phyloP scores from a whole-genome alignment of 2,888 invertebrate genomes.

The Pilophorus perplexus region DNA sequence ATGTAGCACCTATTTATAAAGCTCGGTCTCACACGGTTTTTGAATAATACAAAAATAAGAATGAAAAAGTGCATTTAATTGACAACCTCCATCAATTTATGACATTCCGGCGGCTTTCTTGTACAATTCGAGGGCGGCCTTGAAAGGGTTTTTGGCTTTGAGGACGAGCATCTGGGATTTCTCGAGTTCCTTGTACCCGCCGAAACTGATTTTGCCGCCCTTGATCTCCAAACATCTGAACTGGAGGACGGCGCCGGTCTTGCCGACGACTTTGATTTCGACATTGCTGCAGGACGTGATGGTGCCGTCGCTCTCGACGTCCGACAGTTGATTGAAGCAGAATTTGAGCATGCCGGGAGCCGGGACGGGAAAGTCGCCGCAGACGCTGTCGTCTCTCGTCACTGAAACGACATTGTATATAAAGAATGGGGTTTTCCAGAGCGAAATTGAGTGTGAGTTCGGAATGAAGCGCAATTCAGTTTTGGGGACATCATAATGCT shows the following conservation, averaged over 20 bases:
- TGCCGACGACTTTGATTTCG: conserved; percentile 14
- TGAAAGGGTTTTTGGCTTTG: conserved; percentile 21
- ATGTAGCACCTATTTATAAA: too few relatives aligned
- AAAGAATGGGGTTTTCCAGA: too few relatives aligned
- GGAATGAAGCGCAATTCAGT: too few relatives aligned
- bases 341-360: conserved; percentile 1
- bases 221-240: conserved; percentile 30
- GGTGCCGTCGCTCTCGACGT: not conserved
- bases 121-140: conserved; percentile 20
- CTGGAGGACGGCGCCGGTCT: conserved; percentile 14
- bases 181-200: conserved; percentile 21
- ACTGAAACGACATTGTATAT: too few relatives aligned
- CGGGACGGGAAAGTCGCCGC: not conserved
- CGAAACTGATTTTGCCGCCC: conserved; percentile 12
- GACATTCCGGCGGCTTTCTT: not conserved
- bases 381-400: conserved; percentile 11
- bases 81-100: too few relatives aligned
- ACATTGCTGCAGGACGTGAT: conserved; percentile 22
- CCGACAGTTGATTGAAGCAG: conserved; percentile 21
- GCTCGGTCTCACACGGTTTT: too few relatives aligned
- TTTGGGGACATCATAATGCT: too few relatives aligned
- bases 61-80: too few relatives aligned
- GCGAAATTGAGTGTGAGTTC: too few relatives aligned
- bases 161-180: conserved; percentile 1
- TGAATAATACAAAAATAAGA: too few relatives aligned